Conservation (phyloP, 2,113 vertebrate species). For the Bos indicus region DNA sequence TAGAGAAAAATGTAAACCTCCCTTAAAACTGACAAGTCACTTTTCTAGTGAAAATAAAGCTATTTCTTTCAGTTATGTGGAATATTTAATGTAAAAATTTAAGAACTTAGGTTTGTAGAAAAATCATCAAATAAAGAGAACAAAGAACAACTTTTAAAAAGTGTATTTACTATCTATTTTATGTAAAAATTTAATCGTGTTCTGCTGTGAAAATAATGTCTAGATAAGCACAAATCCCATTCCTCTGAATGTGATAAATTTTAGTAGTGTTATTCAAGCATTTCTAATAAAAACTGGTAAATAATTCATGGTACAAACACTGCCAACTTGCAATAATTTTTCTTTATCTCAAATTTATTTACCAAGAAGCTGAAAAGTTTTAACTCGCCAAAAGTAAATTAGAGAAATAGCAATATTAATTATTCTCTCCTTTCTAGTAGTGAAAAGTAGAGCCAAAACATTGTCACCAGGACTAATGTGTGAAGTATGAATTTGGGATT, state of each 20-base stretch:
- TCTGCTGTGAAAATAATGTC: neutral
- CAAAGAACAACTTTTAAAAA: neutral
- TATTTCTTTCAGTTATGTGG: neutral
- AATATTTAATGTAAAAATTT: neutral
- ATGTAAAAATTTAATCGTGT: neutral
- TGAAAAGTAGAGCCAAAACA: neutral
- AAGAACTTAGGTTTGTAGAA: neutral
- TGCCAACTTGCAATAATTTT: conserved; percentile 11
- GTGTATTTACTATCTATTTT: neutral
- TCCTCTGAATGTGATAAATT: neutral
- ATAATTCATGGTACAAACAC: conserved; percentile 28
- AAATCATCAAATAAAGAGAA: neutral
- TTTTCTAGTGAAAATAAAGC: neutral
- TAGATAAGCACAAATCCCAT: neutral
- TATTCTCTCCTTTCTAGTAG: neutral
- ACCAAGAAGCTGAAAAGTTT: neutral
- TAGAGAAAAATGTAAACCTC: neutral
- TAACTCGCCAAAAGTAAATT: neutral
- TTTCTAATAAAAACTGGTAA: conserved; percentile 41
- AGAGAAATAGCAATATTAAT: neutral
- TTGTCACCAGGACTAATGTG: neutral
- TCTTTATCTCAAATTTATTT: neutral
- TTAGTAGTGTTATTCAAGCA: neutral
- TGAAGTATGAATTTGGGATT: neutral
- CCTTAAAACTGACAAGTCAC: neutral